Evolutionary conservation across 2,113 vertebrate genomes (phyloP).

Genomic region (Laterallus jamaicensis): DNA sequence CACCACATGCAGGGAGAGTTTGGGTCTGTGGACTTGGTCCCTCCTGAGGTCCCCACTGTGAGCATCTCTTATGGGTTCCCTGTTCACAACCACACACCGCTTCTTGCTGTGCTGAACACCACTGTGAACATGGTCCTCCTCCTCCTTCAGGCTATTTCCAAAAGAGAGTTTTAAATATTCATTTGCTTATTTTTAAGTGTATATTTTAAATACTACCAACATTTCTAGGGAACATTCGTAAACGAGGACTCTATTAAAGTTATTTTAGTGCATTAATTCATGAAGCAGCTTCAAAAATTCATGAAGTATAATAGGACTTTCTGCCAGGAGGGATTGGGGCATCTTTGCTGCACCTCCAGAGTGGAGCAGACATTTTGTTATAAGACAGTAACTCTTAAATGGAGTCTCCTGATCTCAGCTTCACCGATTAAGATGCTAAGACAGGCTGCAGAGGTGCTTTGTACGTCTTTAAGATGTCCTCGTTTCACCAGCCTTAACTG

Average conservation of each 20-base stretch:
- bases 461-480: constrained; percentile 57
- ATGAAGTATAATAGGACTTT: constrained; percentile 56
- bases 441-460: constrained; percentile 23
- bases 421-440: constrained; percentile 3
- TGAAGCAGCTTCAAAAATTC: constrained; percentile 70
- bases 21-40: neutral
- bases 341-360: constrained; percentile 10
- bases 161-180: constrained; percentile 10
- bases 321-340: constrained; percentile 18
- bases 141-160: neutral
- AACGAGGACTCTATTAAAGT: constrained; percentile 41
- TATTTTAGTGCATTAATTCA: constrained; percentile 68
- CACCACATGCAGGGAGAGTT: rapidly evolving
- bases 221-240: constrained; percentile 47
- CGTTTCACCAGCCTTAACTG: constrained; percentile 55
- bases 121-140: neutral
- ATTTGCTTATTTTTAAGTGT: constrained; percentile 42
- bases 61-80: neutral
- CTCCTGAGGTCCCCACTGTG: neutral
- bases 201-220: constrained; percentile 24
- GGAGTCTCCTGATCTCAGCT: neutral
- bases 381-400: neutral
- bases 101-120: neutral
- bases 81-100: neutral
- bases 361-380: constrained; percentile 31